Evolutionary conservation across 2,113 vertebrate genomes (phyloP), one percentile per base, ranked within the genome.

Genomic region (Chunga burmeisteri): DNA sequence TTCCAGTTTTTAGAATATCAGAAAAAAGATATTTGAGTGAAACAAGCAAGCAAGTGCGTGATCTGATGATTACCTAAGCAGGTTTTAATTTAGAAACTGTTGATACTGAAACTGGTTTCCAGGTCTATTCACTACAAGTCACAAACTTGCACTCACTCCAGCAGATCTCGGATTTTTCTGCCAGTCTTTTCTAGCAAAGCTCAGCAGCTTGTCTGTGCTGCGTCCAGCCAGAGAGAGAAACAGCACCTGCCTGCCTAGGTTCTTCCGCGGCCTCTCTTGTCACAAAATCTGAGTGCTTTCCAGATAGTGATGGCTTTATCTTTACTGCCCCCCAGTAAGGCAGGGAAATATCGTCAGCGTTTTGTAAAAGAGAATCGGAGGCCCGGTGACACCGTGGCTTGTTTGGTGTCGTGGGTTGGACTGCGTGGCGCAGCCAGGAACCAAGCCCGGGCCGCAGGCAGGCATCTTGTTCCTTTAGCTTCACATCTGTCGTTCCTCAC

Each of bases 51-150:
- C 79, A 16, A 80, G 88, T 70, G 40, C 55, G 1, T 4, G 88
- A 50, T 79, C 84, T 30, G 81, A 40, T 21, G 65, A 94, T 92
- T 93, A 94, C 73, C 93, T 91, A 82, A 89, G 67, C 63, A 80
- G 84, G 84, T 83, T 85, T 96, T 95, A 66, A 90, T 94, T 83
- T 80, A 80, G 78, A 72, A 91, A 53, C 59, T 88, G 81, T 90
- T 86, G 87, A 25, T 90, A 77, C 40, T 30, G 84, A 55, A 80
- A 42, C 84, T 49, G 53, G 23, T 96, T 93, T 90, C 84, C 87
- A 91, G 38, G 66, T 58, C 81, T 80, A 4, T 86, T 94, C 42
- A 53, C 67, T 59, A 73, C 29, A 58, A 93, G 94, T 42, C 66
- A 38, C 70, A 66, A 94, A 89, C 62, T 58, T 68, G 8, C 67